phyloP scores from a whole-genome alignment of 2,113 vertebrate genomes.

The Neolamprologus hecqui region DNA sequence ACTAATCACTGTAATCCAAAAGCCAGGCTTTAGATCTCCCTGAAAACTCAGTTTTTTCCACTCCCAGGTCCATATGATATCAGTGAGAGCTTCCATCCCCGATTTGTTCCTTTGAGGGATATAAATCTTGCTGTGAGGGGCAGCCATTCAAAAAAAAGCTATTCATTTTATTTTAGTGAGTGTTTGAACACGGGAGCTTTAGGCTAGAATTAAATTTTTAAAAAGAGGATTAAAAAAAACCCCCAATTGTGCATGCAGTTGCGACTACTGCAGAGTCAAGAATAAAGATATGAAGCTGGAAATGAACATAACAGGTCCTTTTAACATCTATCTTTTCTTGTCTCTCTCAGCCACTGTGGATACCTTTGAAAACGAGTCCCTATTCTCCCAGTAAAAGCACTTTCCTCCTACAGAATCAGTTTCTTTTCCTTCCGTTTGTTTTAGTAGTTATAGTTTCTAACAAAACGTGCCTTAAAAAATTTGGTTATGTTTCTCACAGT shows the following conservation, averaged over 20 bases:
- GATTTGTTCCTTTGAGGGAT: neutral
- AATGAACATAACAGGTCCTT: neutral
- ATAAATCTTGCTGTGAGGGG: neutral
- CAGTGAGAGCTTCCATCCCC: neutral
- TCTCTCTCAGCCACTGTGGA: neutral
- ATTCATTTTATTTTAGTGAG: neutral
- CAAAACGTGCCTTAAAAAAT: neutral
- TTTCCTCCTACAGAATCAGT: neutral
- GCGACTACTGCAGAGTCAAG: neutral
- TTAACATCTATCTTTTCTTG: neutral
- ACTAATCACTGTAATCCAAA: neutral
- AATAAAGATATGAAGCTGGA: neutral
- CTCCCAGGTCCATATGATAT: neutral
- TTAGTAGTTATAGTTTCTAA: neutral
- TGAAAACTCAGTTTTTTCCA: neutral
- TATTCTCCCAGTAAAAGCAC: neutral
- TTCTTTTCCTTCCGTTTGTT: neutral
- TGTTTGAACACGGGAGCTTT: neutral
- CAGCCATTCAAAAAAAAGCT: neutral
- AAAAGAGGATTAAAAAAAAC: neutral
- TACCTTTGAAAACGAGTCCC: neutral
- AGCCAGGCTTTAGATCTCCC: neutral
- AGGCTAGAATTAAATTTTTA: neutral
- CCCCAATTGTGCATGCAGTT: rapidly evolving
- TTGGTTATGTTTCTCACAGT: neutral